Base-by-base conservation (phyloP, 2,888 invertebrate genomes). In the Drosophila macrospina region DNA sequence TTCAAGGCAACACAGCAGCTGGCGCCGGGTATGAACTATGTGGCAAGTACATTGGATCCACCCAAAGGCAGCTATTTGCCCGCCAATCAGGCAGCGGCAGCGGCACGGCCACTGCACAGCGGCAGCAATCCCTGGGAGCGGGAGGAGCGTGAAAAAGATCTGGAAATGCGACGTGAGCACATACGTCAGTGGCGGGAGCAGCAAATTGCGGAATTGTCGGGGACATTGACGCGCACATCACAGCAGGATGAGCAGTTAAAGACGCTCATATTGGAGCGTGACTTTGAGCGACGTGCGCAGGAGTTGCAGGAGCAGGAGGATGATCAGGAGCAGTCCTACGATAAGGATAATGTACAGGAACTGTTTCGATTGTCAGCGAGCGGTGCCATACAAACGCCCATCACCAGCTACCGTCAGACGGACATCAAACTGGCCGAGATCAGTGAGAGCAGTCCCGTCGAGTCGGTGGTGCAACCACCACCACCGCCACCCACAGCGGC, bases 231-330 rank as follows among this genome's bases (percentile, higher is more conserved):
- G 52, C 94, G 97, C 60, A 94, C 96, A 3, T 93, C 95, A 0
- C 96, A 96, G 81, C 98, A 98, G 91, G 97, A 96, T 78, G 98
- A 98, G 89, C 97, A 97, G 88, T 92, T 98, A 15, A 94, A 97
- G 60, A 96, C 97, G n/a, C 93, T 99, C 60, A 95, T 96, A 74
- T 93, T 98, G n/a, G 98, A 99, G 91, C 94, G 97, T 67, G 98
- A 99, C 92, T 99, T 99, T 91, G 98, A 98, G 91, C 94, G 97
- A 51, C 93, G 98, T 48, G 98, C 98, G 3, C 95, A 96, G 89
- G 97, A 97, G 92, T 94, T 94, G 32, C 94, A 94, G 62, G 94
- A 93, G 75, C 94, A 94, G 71, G 96, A 95, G 81, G 95, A 95
- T 52, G 95, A 95, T 69, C 86, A 77, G 37, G 92, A 92, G 36